phyloP scores from a whole-genome alignment of 2,888 invertebrate genomes.

The Frankliniella fusca region DNA sequence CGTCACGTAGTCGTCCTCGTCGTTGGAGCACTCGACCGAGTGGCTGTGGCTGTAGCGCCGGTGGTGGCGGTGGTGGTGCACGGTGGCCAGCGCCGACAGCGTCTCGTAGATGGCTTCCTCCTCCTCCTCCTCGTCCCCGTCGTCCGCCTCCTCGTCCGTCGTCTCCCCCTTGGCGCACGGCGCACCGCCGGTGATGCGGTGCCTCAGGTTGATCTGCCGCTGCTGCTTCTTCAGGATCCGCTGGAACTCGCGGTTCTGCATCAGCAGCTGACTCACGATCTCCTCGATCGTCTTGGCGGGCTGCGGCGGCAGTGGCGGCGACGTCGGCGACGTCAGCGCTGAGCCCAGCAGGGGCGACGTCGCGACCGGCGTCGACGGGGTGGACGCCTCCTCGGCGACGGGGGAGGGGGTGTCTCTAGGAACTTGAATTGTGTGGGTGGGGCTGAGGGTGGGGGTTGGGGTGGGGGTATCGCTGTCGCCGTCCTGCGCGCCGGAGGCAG shows the following conservation, averaged over 20 bases:
- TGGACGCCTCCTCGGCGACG: conserved; percentile 1
- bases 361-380: conserved; percentile 26
- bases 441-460: too few relatives aligned
- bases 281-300: conserved; percentile 58
- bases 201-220: conserved; percentile 53
- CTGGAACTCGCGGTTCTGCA: conserved; percentile 79
- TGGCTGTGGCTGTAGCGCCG: conserved; percentile 37
- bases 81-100: conserved; percentile 27
- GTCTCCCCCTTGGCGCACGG: conserved; percentile 34
- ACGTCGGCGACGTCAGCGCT: conserved; percentile 31
- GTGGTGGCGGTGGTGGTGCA: conserved; percentile 31
- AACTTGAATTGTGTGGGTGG: not conserved
- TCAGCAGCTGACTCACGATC: conserved; percentile 74
- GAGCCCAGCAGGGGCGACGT: conserved; percentile 34
- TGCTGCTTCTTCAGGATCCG: conserved; percentile 71
- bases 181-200: conserved; percentile 43
- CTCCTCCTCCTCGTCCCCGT: conserved; percentile 40
- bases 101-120: conserved; percentile 33
- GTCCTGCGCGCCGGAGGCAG: not conserved
- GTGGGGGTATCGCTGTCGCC: not conserved
- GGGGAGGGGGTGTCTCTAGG: not conserved
- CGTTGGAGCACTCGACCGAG: conserved; percentile 31
- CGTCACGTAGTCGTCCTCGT: conserved; percentile 38
- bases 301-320: conserved; percentile 34
- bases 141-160: conserved; percentile 35